These are phyloP conservation scores for Eidolon dupreanum DNA, from an alignment of 2,797 vertebrate species.

Conservation along the genomic window DNA sequence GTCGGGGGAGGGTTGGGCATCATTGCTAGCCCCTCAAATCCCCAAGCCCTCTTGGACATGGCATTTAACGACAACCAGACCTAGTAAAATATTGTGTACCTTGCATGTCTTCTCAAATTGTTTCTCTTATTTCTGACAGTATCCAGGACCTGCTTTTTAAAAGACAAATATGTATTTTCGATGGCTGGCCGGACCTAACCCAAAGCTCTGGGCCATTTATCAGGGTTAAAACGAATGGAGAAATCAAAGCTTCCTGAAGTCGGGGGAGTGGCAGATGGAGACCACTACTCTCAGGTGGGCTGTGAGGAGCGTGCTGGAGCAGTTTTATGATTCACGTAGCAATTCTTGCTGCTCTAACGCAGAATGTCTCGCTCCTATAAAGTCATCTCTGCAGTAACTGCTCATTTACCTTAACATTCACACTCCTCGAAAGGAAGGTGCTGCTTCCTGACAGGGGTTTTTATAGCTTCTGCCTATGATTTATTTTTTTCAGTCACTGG, in stretches of 20 bases:
- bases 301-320: not conserved
- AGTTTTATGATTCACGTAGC: not conserved
- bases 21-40: not conserved
- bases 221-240: not conserved
- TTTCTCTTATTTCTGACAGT: constrained; percentile 32
- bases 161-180: constrained; percentile 32
- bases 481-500: not conserved
- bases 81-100: not conserved
- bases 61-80: not conserved
- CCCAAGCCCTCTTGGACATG: not conserved
- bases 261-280: not conserved
- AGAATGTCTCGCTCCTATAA: not conserved
- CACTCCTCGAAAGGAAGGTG: not conserved
- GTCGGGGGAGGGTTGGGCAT: not conserved
- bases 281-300: not conserved
- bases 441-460: not conserved
- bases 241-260: not conserved
- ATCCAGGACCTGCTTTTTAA: constrained; percentile 36
- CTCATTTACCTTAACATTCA: constrained; percentile 12
- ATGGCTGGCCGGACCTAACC: not conserved
- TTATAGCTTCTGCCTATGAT: constrained; percentile 15
- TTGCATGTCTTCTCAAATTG: not conserved
- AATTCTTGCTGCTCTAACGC: not conserved
- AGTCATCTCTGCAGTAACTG: not conserved
- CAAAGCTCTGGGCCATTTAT: not conserved